Evolutionary conservation across 2,888 invertebrate species (phyloP).

Genomic region (Acholoe squamosa): DNA sequence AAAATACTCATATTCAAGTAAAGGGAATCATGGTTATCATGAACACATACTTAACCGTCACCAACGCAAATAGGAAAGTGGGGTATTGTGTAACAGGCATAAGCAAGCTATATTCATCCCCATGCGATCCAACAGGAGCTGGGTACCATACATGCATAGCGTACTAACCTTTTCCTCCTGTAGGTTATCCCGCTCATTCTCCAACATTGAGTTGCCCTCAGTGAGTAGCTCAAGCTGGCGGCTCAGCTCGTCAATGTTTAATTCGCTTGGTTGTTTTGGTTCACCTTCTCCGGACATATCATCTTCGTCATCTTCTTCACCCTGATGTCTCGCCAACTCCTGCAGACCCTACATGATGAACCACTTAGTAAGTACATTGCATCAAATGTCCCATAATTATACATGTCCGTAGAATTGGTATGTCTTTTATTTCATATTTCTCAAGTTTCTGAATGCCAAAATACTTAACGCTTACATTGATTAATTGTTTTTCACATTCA

Average conservation of each 20-base stretch:
- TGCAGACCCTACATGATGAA: slow-evolving; percentile 60
- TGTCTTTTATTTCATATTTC: no score
- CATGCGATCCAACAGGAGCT: neutral
- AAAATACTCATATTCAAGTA: no score
- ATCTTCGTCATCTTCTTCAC: neutral
- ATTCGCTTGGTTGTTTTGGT: slow-evolving; percentile 68
- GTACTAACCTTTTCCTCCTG: slow-evolving; percentile 72
- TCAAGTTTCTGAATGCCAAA: no score
- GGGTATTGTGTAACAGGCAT: no score
- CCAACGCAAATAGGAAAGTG: no score
- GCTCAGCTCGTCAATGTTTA: slow-evolving; percentile 73
- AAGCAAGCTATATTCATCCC: neutral
- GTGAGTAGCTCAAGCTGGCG: slow-evolving; percentile 74
- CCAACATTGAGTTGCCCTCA: slow-evolving; percentile 72
- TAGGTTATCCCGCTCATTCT: slow-evolving; percentile 73
- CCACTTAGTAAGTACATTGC: no score
- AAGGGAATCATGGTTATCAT: no score
- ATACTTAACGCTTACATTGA: no score
- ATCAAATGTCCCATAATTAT: no score
- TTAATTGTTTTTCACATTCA: no score
- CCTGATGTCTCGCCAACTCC: slow-evolving; percentile 60
- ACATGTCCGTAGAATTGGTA: no score
- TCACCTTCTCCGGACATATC: slow-evolving; percentile 56
- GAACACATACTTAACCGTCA: no score
- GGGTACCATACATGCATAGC: neutral